phyloP scores from a whole-genome alignment of 37 sponge, comb jelly and placozoan genomes.

The Mnemiopsis leidyi region DNA sequence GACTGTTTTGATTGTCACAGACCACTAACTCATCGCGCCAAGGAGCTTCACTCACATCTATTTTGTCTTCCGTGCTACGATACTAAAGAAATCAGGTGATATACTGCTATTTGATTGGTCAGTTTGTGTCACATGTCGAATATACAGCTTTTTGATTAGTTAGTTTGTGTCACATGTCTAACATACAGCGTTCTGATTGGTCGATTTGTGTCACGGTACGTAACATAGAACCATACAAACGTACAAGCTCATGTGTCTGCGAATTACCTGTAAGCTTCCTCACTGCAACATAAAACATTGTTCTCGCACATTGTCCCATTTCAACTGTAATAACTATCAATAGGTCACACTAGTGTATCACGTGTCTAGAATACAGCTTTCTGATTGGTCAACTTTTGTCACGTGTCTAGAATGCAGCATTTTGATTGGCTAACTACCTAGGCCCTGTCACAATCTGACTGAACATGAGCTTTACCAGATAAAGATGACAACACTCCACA shows the following conservation, averaged over 20 bases:
- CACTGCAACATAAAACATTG: no score
- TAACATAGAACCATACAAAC: no score
- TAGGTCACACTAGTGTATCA: no score
- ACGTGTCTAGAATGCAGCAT: constrained; percentile 77
- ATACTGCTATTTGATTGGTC: not conserved
- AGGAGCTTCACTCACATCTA: constrained; percentile 37
- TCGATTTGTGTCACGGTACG: constrained; percentile 74
- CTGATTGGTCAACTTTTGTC: constrained; percentile 66
- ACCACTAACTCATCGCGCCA: constrained; percentile 7
- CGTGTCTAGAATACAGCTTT: not conserved
- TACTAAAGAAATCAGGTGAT: constrained; percentile 41
- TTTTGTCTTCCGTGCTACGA: constrained; percentile 28
- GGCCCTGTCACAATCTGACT: no score
- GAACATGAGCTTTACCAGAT: no score
- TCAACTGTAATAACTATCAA: no score
- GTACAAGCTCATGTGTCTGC: no score
- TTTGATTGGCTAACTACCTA: not conserved
- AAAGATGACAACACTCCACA: no score
- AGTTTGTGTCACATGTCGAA: not conserved
- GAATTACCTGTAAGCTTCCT: no score
- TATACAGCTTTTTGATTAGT: no score
- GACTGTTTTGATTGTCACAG: constrained; percentile 81
- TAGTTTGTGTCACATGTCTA: not conserved
- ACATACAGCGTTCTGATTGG: not conserved
- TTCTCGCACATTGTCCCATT: no score